Percentiles rank a stretch among this genome's conserved stretches.
These are phyloP conservation scores for Desoria tigrina DNA, from an alignment of 2,888 invertebrate species.

Conservation along the genomic window DNA sequence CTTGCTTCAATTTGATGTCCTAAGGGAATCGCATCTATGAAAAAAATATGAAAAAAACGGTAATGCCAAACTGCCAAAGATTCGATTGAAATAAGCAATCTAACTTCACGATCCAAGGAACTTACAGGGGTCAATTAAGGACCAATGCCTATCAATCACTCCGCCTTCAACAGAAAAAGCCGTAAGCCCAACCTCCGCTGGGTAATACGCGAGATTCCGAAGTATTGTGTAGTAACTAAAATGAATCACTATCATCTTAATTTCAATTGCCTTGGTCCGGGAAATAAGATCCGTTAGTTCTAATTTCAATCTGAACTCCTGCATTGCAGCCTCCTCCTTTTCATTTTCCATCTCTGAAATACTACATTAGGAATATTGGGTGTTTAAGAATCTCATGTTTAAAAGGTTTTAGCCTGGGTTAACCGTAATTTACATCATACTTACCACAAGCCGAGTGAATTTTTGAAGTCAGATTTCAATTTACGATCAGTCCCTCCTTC, in stretches of 20 bases:
- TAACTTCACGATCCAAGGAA: too few relatives aligned
- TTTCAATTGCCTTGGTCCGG: background rate
- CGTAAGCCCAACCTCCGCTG: constrained; percentile 29
- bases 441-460: too few relatives aligned
- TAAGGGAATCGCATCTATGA: background rate
- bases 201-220: background rate
- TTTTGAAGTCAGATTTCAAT: too few relatives aligned
- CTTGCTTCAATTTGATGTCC: background rate
- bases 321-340: background rate
- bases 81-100: too few relatives aligned
- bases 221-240: background rate
- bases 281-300: background rate
- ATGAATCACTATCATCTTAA: background rate
- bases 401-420: too few relatives aligned
- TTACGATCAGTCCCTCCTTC: too few relatives aligned
- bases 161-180: constrained; percentile 24
- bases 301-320: background rate
- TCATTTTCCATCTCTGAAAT: too few relatives aligned
- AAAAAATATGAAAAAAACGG: background rate
- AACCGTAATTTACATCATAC: too few relatives aligned
- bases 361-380: too few relatives aligned
- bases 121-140: constrained; percentile 30
- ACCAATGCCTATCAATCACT: constrained; percentile 19
- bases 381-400: too few relatives aligned
- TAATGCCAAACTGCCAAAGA: too few relatives aligned